These are phyloP conservation scores for Schizopygopsis malacanthus DNA, from an alignment of 2,797 vertebrate species.

Conservation along the genomic window DNA sequence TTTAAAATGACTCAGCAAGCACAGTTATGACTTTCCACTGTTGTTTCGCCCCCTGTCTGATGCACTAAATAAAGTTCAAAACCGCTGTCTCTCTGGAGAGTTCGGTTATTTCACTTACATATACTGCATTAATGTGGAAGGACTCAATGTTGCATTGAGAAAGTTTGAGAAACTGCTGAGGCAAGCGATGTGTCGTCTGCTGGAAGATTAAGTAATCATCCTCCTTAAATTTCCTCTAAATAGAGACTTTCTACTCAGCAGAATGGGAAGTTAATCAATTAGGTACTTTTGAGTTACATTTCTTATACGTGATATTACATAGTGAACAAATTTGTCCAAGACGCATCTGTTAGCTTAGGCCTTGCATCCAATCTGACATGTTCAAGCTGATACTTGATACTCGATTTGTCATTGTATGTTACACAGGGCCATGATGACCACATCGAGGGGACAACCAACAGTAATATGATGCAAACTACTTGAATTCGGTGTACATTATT, in stretches of 20 bases:
- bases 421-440: neutral
- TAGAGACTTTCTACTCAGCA: conserved; percentile 50
- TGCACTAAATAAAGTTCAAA: conserved; percentile 37
- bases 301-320: conserved; percentile 39
- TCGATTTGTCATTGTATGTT: neutral
- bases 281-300: conserved; percentile 55
- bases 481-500: neutral
- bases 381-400: neutral
- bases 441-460: neutral
- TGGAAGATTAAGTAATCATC: conserved; percentile 55
- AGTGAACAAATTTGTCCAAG: neutral
- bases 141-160: conserved; percentile 55
- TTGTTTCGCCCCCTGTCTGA: conserved; percentile 35
- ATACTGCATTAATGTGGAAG: conserved; percentile 38
- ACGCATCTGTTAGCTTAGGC: neutral
- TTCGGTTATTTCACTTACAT: conserved; percentile 29
- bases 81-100: conserved; percentile 12
- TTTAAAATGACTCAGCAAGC: conserved; percentile 43
- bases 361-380: neutral
- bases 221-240: conserved; percentile 60
- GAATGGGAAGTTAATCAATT: conserved; percentile 64
- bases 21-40: conserved; percentile 45
- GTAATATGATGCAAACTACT: neutral
- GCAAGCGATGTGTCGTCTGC: conserved; percentile 48
- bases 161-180: conserved; percentile 60